Base-by-base conservation (phyloP, 2,113 vertebrate species). In the Hemibagrus wyckioides region DNA sequence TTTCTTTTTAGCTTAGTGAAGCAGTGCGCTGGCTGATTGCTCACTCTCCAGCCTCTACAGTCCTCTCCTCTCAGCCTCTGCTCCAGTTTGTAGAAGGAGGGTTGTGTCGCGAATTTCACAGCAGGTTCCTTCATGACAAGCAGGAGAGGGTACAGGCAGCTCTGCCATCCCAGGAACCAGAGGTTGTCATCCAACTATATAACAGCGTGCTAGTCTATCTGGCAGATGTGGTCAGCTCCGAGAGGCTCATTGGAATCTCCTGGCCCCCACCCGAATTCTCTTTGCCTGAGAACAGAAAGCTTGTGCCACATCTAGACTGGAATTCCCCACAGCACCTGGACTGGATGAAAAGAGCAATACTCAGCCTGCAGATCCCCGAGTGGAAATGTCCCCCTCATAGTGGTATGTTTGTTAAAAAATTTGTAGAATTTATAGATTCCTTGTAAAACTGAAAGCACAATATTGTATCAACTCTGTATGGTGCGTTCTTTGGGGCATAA, bases 261-360 rank as follows among this genome's bases (percentile, higher is more conserved):
- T 99, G 97, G 97, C 98, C 98, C 3, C 93, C 98, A 0, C 88
- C 91, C 0, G 98, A 99, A 88, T 99, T 99, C 87, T 94, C 93
- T 11, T 90, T 94, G 81, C 93, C 93, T 0, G 95, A 95, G 0
- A 96, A 93, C 71, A 95, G 88, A 23, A 92, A 89, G 30, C 87
- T 95, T 71, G 92, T 99, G 82, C 97, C 98, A 21, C 96, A 97
- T 83, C 92, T 95, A 87, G 94, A 94, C 21, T 99, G 97, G 97
- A 99, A 99, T 85, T 84, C 90, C 0, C 88, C 93, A 0, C 91
- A 92, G 50, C 97, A 99, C 86, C 92, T 98, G 89, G 91, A 93
- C 63, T 99, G 98, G 98, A 92, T 99, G 19, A 96, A 92, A 33
- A 93, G 95, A 67, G 93, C 95, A 5, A 90, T 99, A 83, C 94